Percentiles rank a stretch among this genome's conserved stretches.
Evolutionary conservation across 2,888 invertebrate species (phyloP).

Genomic region (Teinopalpus imperialis): DNA sequence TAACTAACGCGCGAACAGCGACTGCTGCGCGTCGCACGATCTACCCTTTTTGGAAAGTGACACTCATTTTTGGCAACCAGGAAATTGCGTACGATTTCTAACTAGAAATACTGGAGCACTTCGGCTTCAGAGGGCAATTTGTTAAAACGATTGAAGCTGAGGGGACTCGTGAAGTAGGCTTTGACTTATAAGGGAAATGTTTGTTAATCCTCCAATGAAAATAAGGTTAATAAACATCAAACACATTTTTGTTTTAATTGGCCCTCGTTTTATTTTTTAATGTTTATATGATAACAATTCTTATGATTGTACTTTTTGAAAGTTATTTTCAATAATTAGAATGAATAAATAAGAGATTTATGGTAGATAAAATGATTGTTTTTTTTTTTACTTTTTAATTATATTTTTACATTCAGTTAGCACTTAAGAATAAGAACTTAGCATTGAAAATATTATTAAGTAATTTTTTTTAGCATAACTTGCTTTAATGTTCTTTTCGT

Average conservation of each 20-base stretch:
- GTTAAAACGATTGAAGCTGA: conserved; percentile 44
- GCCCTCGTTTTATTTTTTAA: too few relatives aligned
- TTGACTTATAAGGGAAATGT: conserved; percentile 32
- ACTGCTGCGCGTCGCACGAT: conserved; percentile 21
- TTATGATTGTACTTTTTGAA: too few relatives aligned
- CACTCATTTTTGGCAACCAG: conserved; percentile 67
- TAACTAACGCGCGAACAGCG: conserved; percentile 43
- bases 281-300: too few relatives aligned
- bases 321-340: too few relatives aligned
- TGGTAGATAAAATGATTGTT: too few relatives aligned
- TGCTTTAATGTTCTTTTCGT: too few relatives aligned
- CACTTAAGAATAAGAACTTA: too few relatives aligned
- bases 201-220: conserved; percentile 25
- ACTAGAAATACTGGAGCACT: conserved; percentile 50
- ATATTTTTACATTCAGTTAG: too few relatives aligned
- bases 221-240: conserved; percentile 27
- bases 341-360: too few relatives aligned
- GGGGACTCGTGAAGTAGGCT: conserved; percentile 29
- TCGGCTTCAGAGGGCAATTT: conserved; percentile 49
- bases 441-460: too few relatives aligned
- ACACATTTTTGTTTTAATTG: conserved; percentile 12
- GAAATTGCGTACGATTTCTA: conserved; percentile 66
- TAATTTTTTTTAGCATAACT: too few relatives aligned
- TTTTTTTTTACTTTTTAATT: too few relatives aligned
- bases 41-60: conserved; percentile 69